Conservation (phyloP, 2,113 vertebrate genomes). For the Pteruthius melanotis region DNA sequence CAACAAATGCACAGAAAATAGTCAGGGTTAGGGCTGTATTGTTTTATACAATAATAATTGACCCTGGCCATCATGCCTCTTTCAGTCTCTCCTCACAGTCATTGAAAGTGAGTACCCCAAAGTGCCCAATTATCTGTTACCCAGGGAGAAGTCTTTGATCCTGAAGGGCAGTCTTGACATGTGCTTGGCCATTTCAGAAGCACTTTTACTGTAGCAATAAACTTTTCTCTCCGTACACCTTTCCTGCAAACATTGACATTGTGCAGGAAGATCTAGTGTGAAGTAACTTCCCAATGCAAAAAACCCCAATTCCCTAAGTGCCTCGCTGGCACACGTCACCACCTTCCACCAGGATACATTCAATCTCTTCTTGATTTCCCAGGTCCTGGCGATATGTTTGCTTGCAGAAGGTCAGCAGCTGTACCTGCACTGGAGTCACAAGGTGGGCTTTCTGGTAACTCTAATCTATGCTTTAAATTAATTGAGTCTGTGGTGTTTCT, state of each 20-base stretch:
- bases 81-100: background rate
- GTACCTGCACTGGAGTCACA: slow-evolving; percentile 87
- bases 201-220: background rate
- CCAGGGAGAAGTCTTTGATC: background rate
- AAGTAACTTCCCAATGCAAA: background rate
- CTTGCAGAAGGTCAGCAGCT: slow-evolving; percentile 85
- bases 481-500: background rate
- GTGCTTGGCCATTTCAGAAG: background rate
- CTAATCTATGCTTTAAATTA: background rate
- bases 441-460: slow-evolving; percentile 72
- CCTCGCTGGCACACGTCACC: background rate
- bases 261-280: background rate
- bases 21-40: background rate
- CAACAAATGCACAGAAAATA: background rate
- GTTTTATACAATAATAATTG: background rate
- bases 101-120: background rate
- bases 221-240: background rate
- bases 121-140: background rate
- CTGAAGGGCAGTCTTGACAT: background rate
- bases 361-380: slow-evolving; percentile 36
- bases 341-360: background rate
- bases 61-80: background rate
- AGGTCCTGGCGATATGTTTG: slow-evolving; percentile 86
- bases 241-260: background rate
- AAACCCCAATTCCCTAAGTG: background rate